Evolutionary conservation across 2,888 invertebrate species (phyloP).

Genomic region (Hydrotaea diabolus): DNA sequence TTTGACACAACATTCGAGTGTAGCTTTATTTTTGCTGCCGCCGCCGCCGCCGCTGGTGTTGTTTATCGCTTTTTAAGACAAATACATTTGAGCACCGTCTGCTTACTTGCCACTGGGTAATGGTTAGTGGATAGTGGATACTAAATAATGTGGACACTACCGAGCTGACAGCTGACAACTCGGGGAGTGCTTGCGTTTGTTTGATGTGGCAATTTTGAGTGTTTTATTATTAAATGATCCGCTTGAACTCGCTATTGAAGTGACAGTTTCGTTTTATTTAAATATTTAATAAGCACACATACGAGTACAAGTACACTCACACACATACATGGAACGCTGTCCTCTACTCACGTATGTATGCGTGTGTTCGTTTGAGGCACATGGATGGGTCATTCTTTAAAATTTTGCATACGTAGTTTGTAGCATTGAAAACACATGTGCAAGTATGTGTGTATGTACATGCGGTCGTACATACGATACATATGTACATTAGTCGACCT

Average conservation of each 20-base stretch:
- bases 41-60: not conserved
- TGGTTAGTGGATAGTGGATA: not conserved
- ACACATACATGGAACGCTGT: too few relatives aligned
- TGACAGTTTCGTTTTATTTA: conserved; percentile 6
- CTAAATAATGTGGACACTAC: too few relatives aligned
- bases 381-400: conserved; percentile 67
- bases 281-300: not conserved
- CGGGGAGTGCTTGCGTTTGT: not conserved
- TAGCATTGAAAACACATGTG: conserved; percentile 59
- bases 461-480: conserved; percentile 41
- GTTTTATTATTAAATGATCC: not conserved
- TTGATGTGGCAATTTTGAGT: not conserved
- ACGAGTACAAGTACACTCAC: not conserved
- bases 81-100: not conserved
- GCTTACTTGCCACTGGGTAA: too few relatives aligned
- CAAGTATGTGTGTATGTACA: conserved; percentile 69
- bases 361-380: conserved; percentile 70
- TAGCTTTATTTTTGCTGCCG: too few relatives aligned
- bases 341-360: conserved; percentile 2
- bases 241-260: conserved; percentile 7
- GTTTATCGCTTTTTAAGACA: not conserved
- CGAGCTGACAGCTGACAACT: not conserved
- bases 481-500: conserved; percentile 53
- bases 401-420: conserved; percentile 38
- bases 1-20: not conserved